Evolutionary conservation across 2,113 vertebrate species (phyloP), one percentile per base, ranked within the genome.

Genomic region (Brachionichthys hirsutus): DNA sequence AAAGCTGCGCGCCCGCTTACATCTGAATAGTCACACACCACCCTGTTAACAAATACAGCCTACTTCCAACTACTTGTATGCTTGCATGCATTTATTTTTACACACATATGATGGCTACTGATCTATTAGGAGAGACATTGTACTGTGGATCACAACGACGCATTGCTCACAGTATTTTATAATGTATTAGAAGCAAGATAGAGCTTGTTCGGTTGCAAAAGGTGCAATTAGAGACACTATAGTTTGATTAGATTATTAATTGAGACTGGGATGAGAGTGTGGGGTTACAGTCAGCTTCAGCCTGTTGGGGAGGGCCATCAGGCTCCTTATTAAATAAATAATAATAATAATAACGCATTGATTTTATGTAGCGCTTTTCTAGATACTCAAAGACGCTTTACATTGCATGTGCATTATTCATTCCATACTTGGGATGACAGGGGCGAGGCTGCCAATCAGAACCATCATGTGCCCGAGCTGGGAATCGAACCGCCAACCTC

Each of bases 261-360:
- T 54, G 22, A 9, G 54, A 36, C 61, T 55, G 46, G 59, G 42
- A 14, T 2, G 22, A 49, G 35, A 35, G 59, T 34, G 54, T 6
- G 46, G 57, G 73, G 73, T 70, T 56, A 73, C 73, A 76, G 76
- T 85, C 57, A 61, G 56, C 66, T 43, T 56, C 4, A n/a, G 71
- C 41, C 74, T 70, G 34, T 57, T 54, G 18, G 20, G 70, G 62
- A 24, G 3, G 55, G 48, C 67, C 62, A 74, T 70, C 78, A 73
- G 54, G 73, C 50, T 56, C 35, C 56, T 75, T 80, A 81, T 77
- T 84, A 86, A 78, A 88, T 83, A 71, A 9, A 49, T 86, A 84
- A 79, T 92, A 90, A 93, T 92, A 88, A 93, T 73, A 66, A 77
- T 90, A 93, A 91, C 91, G 85, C 91, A 82, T n/a, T n/a, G n/a